Percentiles rank a stretch among this genome's conserved stretches.
phyloP scores from a whole-genome alignment of 2,888 invertebrate genomes.

The Sarcophaga variegata region DNA sequence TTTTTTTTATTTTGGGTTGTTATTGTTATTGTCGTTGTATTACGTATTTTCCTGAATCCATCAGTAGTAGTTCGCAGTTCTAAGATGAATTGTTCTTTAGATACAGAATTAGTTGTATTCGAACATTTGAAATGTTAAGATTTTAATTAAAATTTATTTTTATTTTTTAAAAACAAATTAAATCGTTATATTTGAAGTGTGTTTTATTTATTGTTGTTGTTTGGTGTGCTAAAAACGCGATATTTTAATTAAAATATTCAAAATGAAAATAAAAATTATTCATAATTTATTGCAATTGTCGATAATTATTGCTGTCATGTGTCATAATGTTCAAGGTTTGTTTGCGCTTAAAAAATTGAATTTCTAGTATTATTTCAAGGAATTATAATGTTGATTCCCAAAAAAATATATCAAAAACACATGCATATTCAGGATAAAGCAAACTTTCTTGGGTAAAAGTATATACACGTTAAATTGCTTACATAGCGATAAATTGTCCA shows the following conservation, averaged over 20 bases:
- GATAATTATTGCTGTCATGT: slow-evolving; percentile 44
- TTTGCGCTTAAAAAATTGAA: not conserved
- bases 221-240: slow-evolving; percentile 33
- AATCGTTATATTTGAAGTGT: slow-evolving; percentile 24
- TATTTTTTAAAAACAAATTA: not conserved
- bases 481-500: no score
- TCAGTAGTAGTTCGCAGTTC: slow-evolving; percentile 32
- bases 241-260: slow-evolving; percentile 22
- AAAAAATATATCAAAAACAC: not conserved
- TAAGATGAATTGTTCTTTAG: slow-evolving; percentile 61
- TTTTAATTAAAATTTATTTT: slow-evolving; percentile 47
- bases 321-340: slow-evolving; percentile 61
- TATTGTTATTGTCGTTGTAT: slow-evolving; percentile 15
- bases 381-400: not conserved
- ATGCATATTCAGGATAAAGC: no score
- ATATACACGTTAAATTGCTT: no score
- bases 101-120: slow-evolving; percentile 62
- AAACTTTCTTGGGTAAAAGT: no score
- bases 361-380: no score
- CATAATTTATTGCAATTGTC: slow-evolving; percentile 45
- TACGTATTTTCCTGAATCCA: slow-evolving; percentile 28
- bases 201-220: slow-evolving; percentile 12
- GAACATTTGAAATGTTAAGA: slow-evolving; percentile 64
- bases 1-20: slow-evolving; percentile 1
- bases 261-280: slow-evolving; percentile 51